These are phyloP conservation scores for Haliclona indistincta DNA, from an alignment of 37 sponge, comb jelly and placozoan species.

Conservation along the genomic window DNA sequence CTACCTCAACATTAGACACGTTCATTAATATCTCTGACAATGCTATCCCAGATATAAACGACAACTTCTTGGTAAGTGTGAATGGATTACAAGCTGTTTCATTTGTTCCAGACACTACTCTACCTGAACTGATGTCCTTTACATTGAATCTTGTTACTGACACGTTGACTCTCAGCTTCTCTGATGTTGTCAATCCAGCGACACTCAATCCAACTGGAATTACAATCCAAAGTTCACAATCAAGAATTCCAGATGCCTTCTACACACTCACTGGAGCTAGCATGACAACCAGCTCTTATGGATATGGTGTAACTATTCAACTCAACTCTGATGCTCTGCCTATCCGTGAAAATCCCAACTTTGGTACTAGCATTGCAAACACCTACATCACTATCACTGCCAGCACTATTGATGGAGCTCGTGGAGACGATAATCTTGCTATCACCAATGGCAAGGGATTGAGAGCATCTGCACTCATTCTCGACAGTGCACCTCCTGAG, in stretches of 20 bases:
- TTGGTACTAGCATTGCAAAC: conserved; percentile 56
- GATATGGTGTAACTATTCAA: conserved; percentile 49
- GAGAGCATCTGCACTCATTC: conserved; percentile 49
- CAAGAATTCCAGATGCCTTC: conserved; percentile 37
- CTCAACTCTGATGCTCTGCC: conserved; percentile 59
- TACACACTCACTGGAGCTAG: conserved; percentile 79
- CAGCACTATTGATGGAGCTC: conserved; percentile 73
- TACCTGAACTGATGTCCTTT: conserved; percentile 56
- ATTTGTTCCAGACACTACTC: conserved; percentile 55
- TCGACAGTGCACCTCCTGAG: conserved; percentile 54
- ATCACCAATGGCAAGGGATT: conserved; percentile 87
- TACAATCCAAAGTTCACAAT: conserved; percentile 63
- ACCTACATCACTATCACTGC: conserved; percentile 73
- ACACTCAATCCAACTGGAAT: conserved; percentile 82
- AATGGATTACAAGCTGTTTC: conserved; percentile 8
- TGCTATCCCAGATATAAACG: conserved; percentile 44
- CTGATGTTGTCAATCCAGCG: conserved; percentile 75
- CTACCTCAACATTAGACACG: conserved; percentile 32
- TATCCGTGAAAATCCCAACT: conserved; percentile 54
- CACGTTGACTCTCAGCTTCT: conserved; percentile 66
- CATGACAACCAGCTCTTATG: conserved; percentile 26
- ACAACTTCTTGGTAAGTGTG: conserved; percentile 2
- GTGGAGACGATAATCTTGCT: conserved; percentile 66
- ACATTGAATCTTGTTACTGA: conserved; percentile 58
- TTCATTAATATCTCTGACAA: conserved; percentile 27